Percentiles rank a stretch among this genome's conserved stretches.
These are phyloP conservation scores for Thamnophis sirtalis DNA, from an alignment of 2,113 vertebrate species.

Conservation along the genomic window DNA sequence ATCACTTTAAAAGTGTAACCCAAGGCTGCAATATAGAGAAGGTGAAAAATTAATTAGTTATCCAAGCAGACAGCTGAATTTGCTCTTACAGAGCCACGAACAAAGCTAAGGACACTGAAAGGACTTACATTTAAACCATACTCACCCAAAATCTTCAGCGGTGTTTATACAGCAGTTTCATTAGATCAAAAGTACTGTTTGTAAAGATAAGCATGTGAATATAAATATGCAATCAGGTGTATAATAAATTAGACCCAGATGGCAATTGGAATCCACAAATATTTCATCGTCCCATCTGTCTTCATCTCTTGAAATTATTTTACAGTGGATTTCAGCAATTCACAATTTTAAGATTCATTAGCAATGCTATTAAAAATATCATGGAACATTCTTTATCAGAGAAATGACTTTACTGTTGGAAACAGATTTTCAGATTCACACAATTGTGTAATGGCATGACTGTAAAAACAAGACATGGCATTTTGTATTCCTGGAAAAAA, in stretches of 20 bases:
- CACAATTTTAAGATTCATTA: slow-evolving; percentile 5
- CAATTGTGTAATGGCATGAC: background rate
- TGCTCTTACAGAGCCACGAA: slow-evolving; percentile 9
- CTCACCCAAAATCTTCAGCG: slow-evolving; percentile 37
- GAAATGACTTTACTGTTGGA: slow-evolving; percentile 19
- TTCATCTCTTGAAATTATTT: slow-evolving; percentile 34
- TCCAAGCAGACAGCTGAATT: slow-evolving; percentile 37
- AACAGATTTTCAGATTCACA: slow-evolving; percentile 1
- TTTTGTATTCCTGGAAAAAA: slow-evolving; percentile 41
- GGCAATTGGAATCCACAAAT: slow-evolving; percentile 46
- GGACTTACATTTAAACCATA: slow-evolving; percentile 36
- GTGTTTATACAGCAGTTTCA: slow-evolving; percentile 20
- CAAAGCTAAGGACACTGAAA: slow-evolving; percentile 36
- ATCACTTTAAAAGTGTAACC: slow-evolving; percentile 25
- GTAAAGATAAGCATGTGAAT: slow-evolving; percentile 34
- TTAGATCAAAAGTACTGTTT: slow-evolving; percentile 46
- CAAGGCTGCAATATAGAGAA: slow-evolving; percentile 39
- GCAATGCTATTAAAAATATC: slow-evolving; percentile 14
- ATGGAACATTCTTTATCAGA: background rate
- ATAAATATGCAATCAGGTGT: slow-evolving; percentile 48
- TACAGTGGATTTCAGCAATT: background rate
- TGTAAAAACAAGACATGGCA: slow-evolving; percentile 37
- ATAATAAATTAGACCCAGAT: slow-evolving; percentile 60
- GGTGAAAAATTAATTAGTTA: slow-evolving; percentile 45
- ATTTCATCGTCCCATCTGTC: slow-evolving; percentile 50